These are phyloP conservation scores for Pterocles orientalis DNA, from an alignment of 2,113 vertebrate genomes.

Conservation along the genomic window DNA sequence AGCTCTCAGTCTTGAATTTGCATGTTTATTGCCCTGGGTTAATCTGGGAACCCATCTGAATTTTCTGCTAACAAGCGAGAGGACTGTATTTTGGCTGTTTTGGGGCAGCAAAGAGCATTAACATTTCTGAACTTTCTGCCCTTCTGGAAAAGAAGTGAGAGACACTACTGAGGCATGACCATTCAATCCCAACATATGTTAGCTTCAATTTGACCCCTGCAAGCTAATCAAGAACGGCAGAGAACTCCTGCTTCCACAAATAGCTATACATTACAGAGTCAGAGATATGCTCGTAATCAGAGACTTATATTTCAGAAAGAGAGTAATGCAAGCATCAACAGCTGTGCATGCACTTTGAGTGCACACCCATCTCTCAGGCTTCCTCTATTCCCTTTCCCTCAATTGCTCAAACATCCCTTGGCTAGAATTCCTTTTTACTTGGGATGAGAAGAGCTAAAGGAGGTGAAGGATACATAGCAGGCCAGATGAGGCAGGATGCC, in stretches of 20 bases:
- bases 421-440: background rate
- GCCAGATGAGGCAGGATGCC: background rate
- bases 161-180: background rate
- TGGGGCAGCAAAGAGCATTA: background rate
- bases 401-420: background rate
- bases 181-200: background rate
- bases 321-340: background rate
- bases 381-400: background rate
- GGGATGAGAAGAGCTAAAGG: background rate
- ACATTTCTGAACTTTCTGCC: background rate
- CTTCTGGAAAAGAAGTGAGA: background rate
- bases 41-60: background rate
- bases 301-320: background rate
- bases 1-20: background rate
- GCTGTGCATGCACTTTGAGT: background rate
- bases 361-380: background rate
- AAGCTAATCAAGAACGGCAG: background rate
- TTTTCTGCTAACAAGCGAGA: background rate
- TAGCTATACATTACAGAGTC: background rate
- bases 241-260: background rate
- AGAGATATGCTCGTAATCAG: background rate
- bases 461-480: background rate
- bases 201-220: background rate
- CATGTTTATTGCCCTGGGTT: background rate
- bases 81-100: background rate